phyloP scores from a whole-genome alignment of 2,113 vertebrate species.

The Python bivittatus region DNA sequence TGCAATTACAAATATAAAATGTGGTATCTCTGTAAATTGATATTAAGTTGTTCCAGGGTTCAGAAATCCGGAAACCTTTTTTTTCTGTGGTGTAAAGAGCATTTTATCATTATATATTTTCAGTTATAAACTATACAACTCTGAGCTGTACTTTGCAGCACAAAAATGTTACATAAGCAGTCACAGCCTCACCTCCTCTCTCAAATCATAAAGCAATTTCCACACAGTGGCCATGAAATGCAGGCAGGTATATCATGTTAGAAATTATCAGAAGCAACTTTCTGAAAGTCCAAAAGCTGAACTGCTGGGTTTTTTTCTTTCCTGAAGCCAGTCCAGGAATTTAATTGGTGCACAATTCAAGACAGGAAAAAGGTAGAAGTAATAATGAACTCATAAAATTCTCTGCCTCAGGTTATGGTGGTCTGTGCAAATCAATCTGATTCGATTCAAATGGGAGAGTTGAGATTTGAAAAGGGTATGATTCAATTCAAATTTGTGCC shows the following conservation, averaged over 20 bases:
- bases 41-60: background rate
- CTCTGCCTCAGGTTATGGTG: background rate
- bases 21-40: too few relatives aligned
- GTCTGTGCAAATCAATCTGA: background rate
- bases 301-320: background rate
- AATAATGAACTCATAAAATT: background rate
- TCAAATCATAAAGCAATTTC: constrained; percentile 12
- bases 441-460: background rate
- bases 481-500: background rate
- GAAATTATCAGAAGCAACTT: constrained; percentile 24
- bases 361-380: background rate
- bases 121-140: background rate
- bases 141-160: background rate
- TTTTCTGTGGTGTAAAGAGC: background rate
- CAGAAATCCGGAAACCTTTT: background rate
- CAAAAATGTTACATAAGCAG: background rate
- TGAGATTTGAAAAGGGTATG: background rate
- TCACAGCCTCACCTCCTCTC: background rate
- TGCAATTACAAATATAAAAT: background rate
- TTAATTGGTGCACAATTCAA: background rate
- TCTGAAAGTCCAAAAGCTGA: constrained; percentile 7
- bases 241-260: background rate
- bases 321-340: background rate
- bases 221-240: background rate
- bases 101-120: background rate